These are phyloP conservation scores for Eurytoma adleriae DNA, from an alignment of 2,888 invertebrate species.

Conservation along the genomic window DNA sequence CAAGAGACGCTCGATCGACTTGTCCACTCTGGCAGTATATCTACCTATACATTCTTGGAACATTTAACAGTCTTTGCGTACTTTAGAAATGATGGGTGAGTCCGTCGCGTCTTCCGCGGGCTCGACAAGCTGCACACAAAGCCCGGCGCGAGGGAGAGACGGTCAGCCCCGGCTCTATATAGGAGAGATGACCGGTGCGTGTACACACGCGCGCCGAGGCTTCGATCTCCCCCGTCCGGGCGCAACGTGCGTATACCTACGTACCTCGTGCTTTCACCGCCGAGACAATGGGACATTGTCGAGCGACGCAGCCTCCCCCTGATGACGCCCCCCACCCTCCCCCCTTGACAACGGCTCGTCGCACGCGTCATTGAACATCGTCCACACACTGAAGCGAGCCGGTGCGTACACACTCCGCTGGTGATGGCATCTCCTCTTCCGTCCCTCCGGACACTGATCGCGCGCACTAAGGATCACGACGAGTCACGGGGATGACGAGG, in stretches of 20 bases:
- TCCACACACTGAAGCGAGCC: constrained; percentile 25
- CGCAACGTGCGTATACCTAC: not conserved
- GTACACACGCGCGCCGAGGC: not conserved
- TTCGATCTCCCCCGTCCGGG: not conserved
- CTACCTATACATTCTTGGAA: constrained; percentile 67
- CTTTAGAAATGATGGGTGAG: constrained; percentile 60
- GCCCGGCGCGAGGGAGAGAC: not conserved
- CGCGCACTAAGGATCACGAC: too few relatives aligned
- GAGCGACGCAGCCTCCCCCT: constrained; percentile 9
- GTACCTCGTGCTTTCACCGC: constrained; percentile 35
- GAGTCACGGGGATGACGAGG: too few relatives aligned
- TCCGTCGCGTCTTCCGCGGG: constrained; percentile 3
- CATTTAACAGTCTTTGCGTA: constrained; percentile 69
- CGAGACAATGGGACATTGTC: constrained; percentile 42
- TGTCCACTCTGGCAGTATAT: constrained; percentile 59
- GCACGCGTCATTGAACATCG: constrained; percentile 39
- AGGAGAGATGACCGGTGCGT: not conserved
- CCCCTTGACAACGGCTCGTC: not conserved
- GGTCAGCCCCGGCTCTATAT: not conserved
- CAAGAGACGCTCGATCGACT: constrained; percentile 33
- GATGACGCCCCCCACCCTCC: too few relatives aligned
- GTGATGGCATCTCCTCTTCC: constrained; percentile 8
- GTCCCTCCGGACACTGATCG: too few relatives aligned
- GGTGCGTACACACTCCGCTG: not conserved
- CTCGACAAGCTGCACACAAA: constrained; percentile 1